Evolutionary conservation across 2,113 vertebrate genomes (phyloP).

Genomic region (Sisor rabdophorus): DNA sequence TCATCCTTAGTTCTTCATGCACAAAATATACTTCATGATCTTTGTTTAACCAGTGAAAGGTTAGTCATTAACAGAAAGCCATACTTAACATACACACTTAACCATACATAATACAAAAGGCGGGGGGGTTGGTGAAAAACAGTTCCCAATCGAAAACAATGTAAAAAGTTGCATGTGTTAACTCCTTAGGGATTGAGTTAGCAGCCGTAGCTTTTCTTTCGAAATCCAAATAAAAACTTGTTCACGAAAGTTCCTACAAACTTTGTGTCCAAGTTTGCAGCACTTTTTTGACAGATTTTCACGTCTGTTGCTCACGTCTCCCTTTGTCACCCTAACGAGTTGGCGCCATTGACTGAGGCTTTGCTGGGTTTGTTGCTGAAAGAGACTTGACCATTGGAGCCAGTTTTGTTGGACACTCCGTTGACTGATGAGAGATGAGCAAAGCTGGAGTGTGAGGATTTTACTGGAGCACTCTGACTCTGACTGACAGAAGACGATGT

Average conservation of each 20-base stretch:
- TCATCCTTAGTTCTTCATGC: slow-evolving; percentile 20
- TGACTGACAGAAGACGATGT: slow-evolving; percentile 77
- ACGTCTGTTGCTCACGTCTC: slow-evolving; percentile 40
- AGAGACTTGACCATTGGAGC: slow-evolving; percentile 75
- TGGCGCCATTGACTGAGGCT: slow-evolving; percentile 79
- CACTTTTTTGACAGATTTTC: slow-evolving; percentile 68
- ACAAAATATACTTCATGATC: slow-evolving; percentile 40
- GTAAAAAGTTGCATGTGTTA: not conserved
- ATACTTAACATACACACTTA: slow-evolving; percentile 38
- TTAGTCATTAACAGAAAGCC: slow-evolving; percentile 30
- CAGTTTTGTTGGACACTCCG: slow-evolving; percentile 75
- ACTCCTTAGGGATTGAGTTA: not conserved
- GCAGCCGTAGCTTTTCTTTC: slow-evolving; percentile 1
- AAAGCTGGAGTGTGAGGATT: slow-evolving; percentile 82
- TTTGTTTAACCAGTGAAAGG: slow-evolving; percentile 32
- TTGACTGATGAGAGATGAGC: slow-evolving; percentile 83
- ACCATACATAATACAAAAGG: slow-evolving; percentile 41
- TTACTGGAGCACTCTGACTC: slow-evolving; percentile 76
- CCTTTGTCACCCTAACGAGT: slow-evolving; percentile 75
- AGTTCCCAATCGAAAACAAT: not conserved
- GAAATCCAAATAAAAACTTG: not conserved
- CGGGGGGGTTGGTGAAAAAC: slow-evolving; percentile 31
- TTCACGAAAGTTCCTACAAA: not conserved
- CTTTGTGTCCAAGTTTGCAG: slow-evolving; percentile 36
- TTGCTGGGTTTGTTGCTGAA: slow-evolving; percentile 81